A percentile compares a stretch with the other conserved stretches of the same genome.
phyloP scores from a whole-genome alignment of 2,888 invertebrate genomes.

The Drosophila gaucha region DNA sequence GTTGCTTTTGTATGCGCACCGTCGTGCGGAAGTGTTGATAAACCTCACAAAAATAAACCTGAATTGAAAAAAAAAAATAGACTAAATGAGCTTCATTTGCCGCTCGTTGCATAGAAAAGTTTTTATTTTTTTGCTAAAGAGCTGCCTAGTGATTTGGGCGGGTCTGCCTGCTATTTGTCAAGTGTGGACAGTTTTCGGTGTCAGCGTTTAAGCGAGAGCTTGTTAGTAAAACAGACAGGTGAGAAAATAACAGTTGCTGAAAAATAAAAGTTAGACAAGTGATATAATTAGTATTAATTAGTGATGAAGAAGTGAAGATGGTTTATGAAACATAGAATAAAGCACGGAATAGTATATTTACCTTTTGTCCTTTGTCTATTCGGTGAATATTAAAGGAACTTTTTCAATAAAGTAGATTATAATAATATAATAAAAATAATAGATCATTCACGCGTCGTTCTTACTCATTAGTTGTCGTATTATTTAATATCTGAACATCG shows the following conservation, averaged over 20 bases:
- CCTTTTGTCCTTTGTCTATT: too few species aligned
- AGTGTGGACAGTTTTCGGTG: slow-evolving; percentile 21
- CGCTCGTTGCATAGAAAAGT: slow-evolving; percentile 29
- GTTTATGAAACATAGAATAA: too few species aligned
- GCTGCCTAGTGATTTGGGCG: slow-evolving; percentile 1
- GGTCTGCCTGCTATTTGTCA: slow-evolving; percentile 17
- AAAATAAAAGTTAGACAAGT: background rate
- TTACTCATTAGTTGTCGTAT: too few species aligned
- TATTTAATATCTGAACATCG: background rate
- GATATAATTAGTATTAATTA: background rate
- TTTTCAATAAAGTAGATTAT: too few species aligned
- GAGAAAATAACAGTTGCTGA: background rate
- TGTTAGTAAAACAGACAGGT: slow-evolving; percentile 8
- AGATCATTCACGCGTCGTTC: too few species aligned
- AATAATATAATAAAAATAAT: too few species aligned
- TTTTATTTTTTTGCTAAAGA: background rate
- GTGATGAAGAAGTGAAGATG: too few species aligned
- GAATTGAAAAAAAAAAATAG: slow-evolving; percentile 14
- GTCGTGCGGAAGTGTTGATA: slow-evolving; percentile 77
- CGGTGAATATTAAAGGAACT: too few species aligned
- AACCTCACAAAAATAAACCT: slow-evolving; percentile 40
- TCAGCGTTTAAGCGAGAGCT: slow-evolving; percentile 12
- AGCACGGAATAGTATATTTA: too few species aligned
- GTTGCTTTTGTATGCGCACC: slow-evolving; percentile 75
- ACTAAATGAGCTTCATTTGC: slow-evolving; percentile 56